Evolutionary conservation across 92 coral and sea anemone species (phyloP), one percentile per base, ranked within the genome.

Genomic region (Zoanthus sociatus): DNA sequence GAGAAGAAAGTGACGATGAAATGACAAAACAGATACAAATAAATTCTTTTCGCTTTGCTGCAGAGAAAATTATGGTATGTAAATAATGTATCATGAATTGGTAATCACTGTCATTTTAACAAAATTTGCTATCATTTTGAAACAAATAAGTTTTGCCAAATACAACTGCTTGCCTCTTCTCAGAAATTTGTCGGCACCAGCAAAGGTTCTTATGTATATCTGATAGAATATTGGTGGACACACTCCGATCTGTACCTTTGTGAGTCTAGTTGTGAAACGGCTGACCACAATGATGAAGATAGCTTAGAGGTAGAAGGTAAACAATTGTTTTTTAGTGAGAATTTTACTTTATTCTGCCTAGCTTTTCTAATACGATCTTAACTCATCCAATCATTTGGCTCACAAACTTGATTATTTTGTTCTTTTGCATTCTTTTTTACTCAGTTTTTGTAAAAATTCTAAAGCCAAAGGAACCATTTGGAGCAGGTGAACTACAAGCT

Each of bases 41-140:
- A 7, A 17, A 50, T 55, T 17, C 15, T 60, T 42, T 78, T 58
- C 71, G 71, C 14, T 16, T 48, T 17, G 64, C 21, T 61, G 84
- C 84, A 78, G 71, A 78, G 54, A 69, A 61, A 78, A 78, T 78
- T 55, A 78, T 78, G 84, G 84, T 78, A 61, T n/a, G 26, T 26
- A 26, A 26, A 26, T 26, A 26, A 26, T 26, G 8, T 3, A 16
- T 6, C 1, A 4, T 33, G 5, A 78, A 53, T 55, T 33, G 18
- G 20, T 46, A 15, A 17, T 46, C 9, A 11, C 50, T 37, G 51
- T 7, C 15, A 6, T 10, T 6, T 15, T 9, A 30, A 12, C 7
- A 9, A 32, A 32, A 26, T 15, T 21, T 12, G 17, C 2, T 16
- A 5, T 42, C 37, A 51, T 48, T 33, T 5, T 32, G 76, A 8